Conservation (phyloP, 1,140 invertebrate species). For the Aphis gossypii region DNA sequence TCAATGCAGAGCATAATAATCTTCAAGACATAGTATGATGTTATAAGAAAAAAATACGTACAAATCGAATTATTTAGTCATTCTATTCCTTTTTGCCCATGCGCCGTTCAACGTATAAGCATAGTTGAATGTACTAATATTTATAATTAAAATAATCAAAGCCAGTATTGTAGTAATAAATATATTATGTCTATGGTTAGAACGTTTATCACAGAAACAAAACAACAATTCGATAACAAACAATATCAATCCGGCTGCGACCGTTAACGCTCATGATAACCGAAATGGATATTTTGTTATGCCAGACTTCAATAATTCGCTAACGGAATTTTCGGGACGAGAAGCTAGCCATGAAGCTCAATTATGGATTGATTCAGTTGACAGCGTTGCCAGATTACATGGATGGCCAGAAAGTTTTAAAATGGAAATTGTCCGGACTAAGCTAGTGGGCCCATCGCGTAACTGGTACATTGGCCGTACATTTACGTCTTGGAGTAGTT, state of each 20-base stretch:
- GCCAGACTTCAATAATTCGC: conserved; percentile 12
- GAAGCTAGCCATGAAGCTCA: not conserved
- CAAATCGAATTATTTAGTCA: too few relatives aligned
- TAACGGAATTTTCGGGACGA: not conserved
- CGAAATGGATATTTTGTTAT: conserved; percentile 22
- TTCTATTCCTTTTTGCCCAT: too few relatives aligned
- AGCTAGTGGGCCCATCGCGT: not conserved
- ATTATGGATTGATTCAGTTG: not conserved
- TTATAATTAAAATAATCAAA: too few relatives aligned
- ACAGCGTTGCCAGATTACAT: not conserved
- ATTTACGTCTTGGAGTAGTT: not conserved
- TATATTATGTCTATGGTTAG: too few relatives aligned
- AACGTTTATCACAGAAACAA: not conserved
- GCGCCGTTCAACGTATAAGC: too few relatives aligned
- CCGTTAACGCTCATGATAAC: not conserved
- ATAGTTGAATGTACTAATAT: too few relatives aligned
- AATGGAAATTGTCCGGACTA: not conserved
- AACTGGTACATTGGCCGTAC: not conserved
- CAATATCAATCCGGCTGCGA: not conserved
- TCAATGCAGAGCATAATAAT: too few relatives aligned
- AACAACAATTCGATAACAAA: not conserved
- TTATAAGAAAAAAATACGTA: too few relatives aligned
- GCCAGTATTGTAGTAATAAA: too few relatives aligned
- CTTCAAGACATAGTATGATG: too few relatives aligned
- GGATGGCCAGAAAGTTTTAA: too few relatives aligned